Evolutionary conservation across 2,113 vertebrate genomes (phyloP).

Genomic region (Mustela nigripes): DNA sequence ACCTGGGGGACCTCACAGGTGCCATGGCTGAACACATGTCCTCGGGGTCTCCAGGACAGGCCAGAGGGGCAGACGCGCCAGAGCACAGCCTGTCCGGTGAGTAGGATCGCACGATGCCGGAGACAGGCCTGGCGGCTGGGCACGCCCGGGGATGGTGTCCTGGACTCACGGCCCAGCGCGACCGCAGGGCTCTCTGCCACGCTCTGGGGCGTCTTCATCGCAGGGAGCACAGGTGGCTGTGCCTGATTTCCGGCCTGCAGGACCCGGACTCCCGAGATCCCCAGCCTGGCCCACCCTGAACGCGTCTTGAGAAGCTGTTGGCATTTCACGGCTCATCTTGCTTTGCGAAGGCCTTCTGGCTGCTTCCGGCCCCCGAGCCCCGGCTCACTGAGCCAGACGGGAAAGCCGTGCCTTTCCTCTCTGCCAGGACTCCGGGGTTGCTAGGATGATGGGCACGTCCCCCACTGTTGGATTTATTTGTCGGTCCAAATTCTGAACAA

Average conservation of each 20-base stretch:
- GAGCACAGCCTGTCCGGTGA: background rate
- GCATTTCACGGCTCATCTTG: accelerated
- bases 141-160: accelerated
- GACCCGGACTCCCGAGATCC: accelerated
- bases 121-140: background rate
- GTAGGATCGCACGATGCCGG: background rate
- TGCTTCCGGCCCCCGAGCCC: accelerated
- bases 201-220: too few relatives aligned
- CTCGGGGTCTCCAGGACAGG: background rate
- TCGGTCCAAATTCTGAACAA: background rate
- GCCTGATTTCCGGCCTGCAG: background rate
- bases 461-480: background rate
- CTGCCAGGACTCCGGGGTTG: accelerated
- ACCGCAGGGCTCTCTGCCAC: background rate
- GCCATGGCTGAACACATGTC: too few relatives aligned
- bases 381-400: accelerated
- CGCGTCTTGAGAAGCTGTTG: accelerated
- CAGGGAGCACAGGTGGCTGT: background rate
- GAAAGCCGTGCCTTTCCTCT: background rate
- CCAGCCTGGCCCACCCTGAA: accelerated
- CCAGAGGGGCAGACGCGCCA: accelerated
- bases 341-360: accelerated
- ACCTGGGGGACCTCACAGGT: background rate
- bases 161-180: accelerated
- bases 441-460: accelerated